A percentile compares a stretch with the other conserved stretches of the same genome.
Conservation (phyloP, 2,113 vertebrate species). For the Sturnira hondurensis region DNA sequence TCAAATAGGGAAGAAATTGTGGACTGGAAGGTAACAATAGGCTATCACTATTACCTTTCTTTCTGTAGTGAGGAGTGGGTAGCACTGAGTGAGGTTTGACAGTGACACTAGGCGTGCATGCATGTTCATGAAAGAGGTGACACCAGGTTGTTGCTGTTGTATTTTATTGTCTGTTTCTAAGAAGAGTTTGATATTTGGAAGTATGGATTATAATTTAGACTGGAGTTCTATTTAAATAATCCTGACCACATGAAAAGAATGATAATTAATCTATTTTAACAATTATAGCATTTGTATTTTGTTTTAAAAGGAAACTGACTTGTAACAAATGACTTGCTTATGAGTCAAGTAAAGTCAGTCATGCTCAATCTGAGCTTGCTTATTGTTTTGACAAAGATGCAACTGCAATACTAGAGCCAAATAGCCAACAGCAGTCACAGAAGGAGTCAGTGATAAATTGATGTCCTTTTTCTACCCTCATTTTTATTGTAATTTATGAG, state of each 20-base stretch:
- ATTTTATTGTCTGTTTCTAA: neutral
- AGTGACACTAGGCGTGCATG: neutral
- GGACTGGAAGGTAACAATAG: neutral
- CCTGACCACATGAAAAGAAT: neutral
- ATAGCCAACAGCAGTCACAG: neutral
- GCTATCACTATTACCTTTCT: neutral
- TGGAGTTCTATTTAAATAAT: slow-evolving; percentile 11
- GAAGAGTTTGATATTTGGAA: neutral
- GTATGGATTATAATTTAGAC: neutral
- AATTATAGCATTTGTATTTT: slow-evolving; percentile 10
- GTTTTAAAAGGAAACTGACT: slow-evolving; percentile 12
- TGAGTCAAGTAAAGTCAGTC: neutral
- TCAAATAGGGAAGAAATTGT: neutral
- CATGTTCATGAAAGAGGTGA: neutral
- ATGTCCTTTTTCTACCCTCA: neutral
- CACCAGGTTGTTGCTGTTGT: neutral
- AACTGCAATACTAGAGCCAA: neutral
- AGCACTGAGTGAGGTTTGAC: neutral
- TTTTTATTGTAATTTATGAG: neutral
- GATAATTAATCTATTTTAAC: neutral
- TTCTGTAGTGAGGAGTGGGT: neutral
- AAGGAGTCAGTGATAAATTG: neutral
- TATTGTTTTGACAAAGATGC: slow-evolving; percentile 1
- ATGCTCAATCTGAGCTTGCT: neutral
- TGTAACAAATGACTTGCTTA: neutral